Conservation (phyloP, 2,113 vertebrate genomes). For the Rhegmatorhina hoffmannsi region DNA sequence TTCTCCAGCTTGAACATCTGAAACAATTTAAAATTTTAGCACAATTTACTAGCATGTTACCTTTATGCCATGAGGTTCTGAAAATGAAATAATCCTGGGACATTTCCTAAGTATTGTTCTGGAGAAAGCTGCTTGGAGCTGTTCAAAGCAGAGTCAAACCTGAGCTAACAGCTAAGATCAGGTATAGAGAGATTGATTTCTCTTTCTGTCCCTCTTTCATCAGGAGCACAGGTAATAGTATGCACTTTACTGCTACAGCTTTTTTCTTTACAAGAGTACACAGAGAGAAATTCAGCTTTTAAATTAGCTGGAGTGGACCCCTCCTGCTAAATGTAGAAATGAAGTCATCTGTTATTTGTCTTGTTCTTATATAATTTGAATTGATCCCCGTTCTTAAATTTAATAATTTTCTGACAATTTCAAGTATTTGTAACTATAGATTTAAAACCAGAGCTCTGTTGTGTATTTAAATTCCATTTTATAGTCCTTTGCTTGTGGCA, state of each 20-base stretch:
- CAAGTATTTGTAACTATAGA: neutral
- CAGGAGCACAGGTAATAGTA: neutral
- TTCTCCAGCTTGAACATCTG: neutral
- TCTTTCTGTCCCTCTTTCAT: neutral
- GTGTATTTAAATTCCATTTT: neutral
- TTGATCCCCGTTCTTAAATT: neutral
- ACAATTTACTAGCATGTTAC: rapidly evolving
- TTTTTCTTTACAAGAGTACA: neutral
- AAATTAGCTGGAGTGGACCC: neutral
- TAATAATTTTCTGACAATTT: neutral
- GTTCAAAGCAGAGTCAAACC: neutral
- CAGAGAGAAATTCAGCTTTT: neutral
- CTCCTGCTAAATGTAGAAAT: neutral
- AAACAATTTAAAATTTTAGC: neutral
- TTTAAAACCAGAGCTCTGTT: neutral
- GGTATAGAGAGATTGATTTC: neutral
- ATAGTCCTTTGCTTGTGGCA: neutral
- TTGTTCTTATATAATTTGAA: neutral
- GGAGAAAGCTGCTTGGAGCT: neutral
- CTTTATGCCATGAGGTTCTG: neutral
- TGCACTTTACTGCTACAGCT: neutral
- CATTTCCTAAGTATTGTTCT: neutral
- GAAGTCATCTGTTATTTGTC: neutral
- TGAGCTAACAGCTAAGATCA: neutral
- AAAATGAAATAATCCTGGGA: neutral